Evolutionary conservation across 2,113 vertebrate genomes (phyloP), one percentile per base, ranked within the genome.

Genomic region (Gracilinanus agilis): DNA sequence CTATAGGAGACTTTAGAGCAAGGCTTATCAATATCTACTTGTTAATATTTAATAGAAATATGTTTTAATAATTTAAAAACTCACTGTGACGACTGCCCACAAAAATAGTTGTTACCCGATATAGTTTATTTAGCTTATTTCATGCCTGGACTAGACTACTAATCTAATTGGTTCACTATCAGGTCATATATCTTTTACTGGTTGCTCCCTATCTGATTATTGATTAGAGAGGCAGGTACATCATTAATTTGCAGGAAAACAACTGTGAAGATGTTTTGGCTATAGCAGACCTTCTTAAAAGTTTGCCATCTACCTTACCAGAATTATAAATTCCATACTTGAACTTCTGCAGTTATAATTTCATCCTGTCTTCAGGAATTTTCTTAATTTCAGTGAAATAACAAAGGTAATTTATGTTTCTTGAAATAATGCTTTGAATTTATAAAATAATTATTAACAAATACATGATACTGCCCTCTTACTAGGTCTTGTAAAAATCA

Each of bases 251-350:
- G 53, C 88, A 96, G 88, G 75, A 95, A 92, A 90, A 53, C 11
- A 9, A 75, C 90, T 96, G 94, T 89, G 54, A 96, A 40, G 93
- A 94, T 90, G 29, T 95, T 96, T 93, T 92, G 55, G 88, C 53
- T 92, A n/a, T 19, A 49, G 49, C 2, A 3, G 49, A 49, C 49
- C 49, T 49, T 49, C 49, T 49, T 49, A 49, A 49, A 49, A 49
- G 49, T 5, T 49, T 49, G 49, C 49, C 49, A 49, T 49, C 49
- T 58, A 95, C 29, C n/a, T 96, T 96, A 91, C 67, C 92, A 93
- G 88, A 96, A 11, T 24, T 92, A 89, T 16, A 97, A 96, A 61
- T 93, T 95, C 90, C 67, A 93, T 67, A 12, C 34, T 29, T 75
- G 61, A 92, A 95, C 96, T 95, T 89, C 29, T 94, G 92, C 92